A percentile compares a stretch with the other conserved stretches of the same genome.
Evolutionary conservation across 2,888 invertebrate species (phyloP).

Genomic region (Pseudoips prasinana): DNA sequence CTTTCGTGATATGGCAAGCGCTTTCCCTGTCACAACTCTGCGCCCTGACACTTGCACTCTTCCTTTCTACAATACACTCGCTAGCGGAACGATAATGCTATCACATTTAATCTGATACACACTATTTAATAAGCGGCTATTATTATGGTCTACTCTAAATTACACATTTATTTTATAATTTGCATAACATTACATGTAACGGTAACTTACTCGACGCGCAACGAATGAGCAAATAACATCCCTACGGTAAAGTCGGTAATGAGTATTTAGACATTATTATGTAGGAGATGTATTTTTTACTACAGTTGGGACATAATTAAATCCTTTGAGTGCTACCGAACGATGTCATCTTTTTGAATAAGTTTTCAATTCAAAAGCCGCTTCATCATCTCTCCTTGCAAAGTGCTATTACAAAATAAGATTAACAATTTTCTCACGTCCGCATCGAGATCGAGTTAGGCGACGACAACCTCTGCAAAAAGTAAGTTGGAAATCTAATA

Average conservation of each 20-base stretch:
- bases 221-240: constrained; percentile 14
- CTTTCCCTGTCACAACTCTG: constrained; percentile 73
- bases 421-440: constrained; percentile 76
- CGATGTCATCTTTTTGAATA: constrained; percentile 39
- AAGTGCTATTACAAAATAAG: constrained; percentile 64
- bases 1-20: constrained; percentile 72
- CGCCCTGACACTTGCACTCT: constrained; percentile 74
- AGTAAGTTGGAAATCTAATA: constrained; percentile 78
- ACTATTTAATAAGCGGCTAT: constrained; percentile 1
- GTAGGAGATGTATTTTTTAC: constrained; percentile 19
- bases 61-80: constrained; percentile 71
- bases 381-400: constrained; percentile 50
- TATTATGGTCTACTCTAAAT: neutral
- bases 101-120: constrained; percentile 14
- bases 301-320: constrained; percentile 21
- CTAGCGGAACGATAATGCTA: constrained; percentile 33
- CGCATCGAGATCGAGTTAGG: constrained; percentile 73
- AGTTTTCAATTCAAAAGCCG: constrained; percentile 49
- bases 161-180: constrained; percentile 5
- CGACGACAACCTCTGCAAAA: constrained; percentile 75
- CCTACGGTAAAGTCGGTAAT: constrained; percentile 11
- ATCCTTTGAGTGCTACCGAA: constrained; percentile 32
- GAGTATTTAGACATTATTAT: constrained; percentile 3
- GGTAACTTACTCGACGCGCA: constrained; percentile 7
- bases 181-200: constrained; percentile 19